Evolutionary conservation across 1,140 invertebrate species (phyloP).

Genomic region (Caenorhabditis tropicalis): DNA sequence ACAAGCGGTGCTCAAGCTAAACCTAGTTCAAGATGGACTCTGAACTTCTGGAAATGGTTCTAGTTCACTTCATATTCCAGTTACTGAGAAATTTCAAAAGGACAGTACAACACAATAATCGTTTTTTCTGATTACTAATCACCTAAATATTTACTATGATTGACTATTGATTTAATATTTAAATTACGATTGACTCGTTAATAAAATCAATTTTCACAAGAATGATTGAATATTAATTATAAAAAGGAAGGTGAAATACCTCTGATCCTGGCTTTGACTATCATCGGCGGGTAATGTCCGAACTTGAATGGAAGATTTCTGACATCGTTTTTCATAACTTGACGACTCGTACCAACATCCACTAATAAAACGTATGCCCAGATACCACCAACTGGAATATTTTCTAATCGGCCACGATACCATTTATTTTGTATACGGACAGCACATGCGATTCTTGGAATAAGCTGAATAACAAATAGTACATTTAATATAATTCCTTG

Average conservation of each 20-base stretch:
- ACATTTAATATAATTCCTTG: not conserved
- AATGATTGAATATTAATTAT: too few relatives aligned
- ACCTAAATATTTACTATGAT: too few relatives aligned
- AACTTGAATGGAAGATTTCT: not conserved
- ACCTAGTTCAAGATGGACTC: not conserved
- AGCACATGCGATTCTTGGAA: not conserved
- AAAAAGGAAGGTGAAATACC: too few relatives aligned
- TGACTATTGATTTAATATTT: too few relatives aligned
- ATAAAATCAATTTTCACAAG: too few relatives aligned
- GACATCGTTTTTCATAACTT: not conserved
- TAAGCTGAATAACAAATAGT: not conserved
- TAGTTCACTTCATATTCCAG: not conserved
- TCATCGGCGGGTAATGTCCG: slow-evolving; percentile 10
- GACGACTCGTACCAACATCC: not conserved
- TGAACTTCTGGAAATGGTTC: not conserved
- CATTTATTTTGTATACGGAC: not conserved
- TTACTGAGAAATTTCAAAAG: too few relatives aligned
- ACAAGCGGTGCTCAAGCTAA: not conserved
- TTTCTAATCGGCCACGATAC: not conserved
- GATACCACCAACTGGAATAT: not conserved
- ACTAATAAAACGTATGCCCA: not conserved
- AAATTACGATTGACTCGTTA: too few relatives aligned
- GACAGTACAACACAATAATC: too few relatives aligned
- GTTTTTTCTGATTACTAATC: too few relatives aligned
- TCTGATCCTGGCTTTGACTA: not conserved